phyloP scores from a whole-genome alignment of 2,113 vertebrate species.

The Lagopus leucura region DNA sequence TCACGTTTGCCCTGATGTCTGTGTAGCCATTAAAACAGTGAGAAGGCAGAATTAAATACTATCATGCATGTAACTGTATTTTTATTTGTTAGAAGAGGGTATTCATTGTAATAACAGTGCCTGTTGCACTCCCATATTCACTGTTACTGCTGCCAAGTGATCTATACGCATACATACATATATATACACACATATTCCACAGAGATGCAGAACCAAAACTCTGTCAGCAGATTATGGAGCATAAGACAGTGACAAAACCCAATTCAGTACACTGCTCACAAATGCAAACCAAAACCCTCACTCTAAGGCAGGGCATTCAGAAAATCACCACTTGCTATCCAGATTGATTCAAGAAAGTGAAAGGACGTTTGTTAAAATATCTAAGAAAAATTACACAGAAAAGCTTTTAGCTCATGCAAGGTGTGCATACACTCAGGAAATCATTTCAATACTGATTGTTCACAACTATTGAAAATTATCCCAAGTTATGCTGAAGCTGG shows the following conservation, averaged over 20 bases:
- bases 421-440: background rate
- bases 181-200: background rate
- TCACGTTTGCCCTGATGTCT: background rate
- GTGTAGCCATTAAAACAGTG: background rate
- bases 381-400: background rate
- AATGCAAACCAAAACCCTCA: background rate
- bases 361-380: background rate
- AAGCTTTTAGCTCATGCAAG: background rate
- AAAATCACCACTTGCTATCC: background rate
- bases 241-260: background rate
- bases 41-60: background rate
- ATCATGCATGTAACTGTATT: background rate
- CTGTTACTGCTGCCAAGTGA: slow-evolving; percentile 48
- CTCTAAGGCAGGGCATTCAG: background rate
- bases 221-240: background rate
- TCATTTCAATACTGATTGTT: background rate
- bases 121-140: background rate
- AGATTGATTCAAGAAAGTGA: background rate
- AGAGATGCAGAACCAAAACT: background rate
- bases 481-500: background rate
- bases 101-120: background rate
- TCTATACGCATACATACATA: background rate
- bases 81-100: background rate
- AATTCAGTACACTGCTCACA: background rate
- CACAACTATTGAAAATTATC: background rate